Percentiles rank a stretch among this genome's conserved stretches.
phyloP scores from a whole-genome alignment of 2,797 vertebrate species.

The Lacerta bilineata region DNA sequence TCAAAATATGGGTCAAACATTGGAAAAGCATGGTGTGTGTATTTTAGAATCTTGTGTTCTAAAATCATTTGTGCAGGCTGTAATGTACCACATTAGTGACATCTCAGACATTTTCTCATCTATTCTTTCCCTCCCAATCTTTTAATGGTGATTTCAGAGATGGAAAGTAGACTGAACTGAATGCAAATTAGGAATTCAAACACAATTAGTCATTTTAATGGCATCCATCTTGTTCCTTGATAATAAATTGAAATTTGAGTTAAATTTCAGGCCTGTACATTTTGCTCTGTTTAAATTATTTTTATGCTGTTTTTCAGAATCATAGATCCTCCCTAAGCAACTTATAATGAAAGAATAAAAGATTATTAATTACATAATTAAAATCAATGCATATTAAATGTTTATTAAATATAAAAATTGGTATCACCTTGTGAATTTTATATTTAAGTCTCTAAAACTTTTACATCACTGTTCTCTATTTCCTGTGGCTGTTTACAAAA shows the following conservation, averaged over 20 bases:
- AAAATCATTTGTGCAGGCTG: neutral
- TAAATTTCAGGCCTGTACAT: neutral
- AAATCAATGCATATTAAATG: too few species aligned
- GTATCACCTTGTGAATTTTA: neutral
- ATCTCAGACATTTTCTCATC: neutral
- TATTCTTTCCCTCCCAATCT: neutral
- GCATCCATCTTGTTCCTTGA: neutral
- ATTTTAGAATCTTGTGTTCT: neutral
- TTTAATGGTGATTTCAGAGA: neutral
- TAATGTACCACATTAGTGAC: too few species aligned
- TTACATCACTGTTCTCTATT: neutral
- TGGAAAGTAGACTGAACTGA: neutral
- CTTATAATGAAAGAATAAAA: too few species aligned
- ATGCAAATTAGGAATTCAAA: neutral
- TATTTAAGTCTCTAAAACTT: neutral
- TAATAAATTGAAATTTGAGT: neutral
- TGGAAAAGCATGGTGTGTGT: neutral
- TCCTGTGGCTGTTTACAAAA: neutral
- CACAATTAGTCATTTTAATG: neutral
- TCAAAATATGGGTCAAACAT: neutral
- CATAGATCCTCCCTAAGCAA: too few species aligned
- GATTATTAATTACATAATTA: too few species aligned
- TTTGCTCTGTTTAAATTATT: neutral
- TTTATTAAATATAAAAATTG: too few species aligned
- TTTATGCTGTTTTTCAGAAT: too few species aligned